phyloP scores from a whole-genome alignment of 2,797 vertebrate genomes.

The Decapterus maruadsi region DNA sequence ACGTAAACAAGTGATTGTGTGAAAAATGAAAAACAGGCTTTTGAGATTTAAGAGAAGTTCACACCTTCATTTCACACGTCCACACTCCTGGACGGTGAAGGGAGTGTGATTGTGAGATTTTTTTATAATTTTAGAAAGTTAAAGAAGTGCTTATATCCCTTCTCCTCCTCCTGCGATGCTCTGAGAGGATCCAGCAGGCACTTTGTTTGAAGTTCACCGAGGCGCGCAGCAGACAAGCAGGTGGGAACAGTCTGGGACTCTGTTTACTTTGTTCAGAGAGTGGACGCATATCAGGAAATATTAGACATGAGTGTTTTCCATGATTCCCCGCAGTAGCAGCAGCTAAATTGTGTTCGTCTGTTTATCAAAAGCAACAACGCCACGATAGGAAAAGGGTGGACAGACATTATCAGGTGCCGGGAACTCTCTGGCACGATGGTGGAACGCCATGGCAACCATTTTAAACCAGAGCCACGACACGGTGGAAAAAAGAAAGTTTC shows the following conservation, averaged over 20 bases:
- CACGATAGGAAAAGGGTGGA: constrained; percentile 4
- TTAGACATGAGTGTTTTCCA: constrained; percentile 3
- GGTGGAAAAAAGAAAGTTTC: constrained; percentile 44
- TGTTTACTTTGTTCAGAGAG: neutral
- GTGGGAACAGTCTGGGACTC: constrained; percentile 1
- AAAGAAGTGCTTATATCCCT: neutral
- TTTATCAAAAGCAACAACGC: constrained; percentile 1
- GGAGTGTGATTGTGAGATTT: neutral
- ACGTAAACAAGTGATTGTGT: neutral
- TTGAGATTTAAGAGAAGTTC: neutral
- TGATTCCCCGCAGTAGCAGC: neutral
- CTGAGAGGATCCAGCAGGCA: neutral
- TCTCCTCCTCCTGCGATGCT: neutral
- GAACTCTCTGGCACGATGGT: constrained; percentile 31
- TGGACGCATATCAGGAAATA: neutral
- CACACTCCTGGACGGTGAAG: neutral
- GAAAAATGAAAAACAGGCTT: neutral
- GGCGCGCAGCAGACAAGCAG: neutral
- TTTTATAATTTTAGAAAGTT: neutral
- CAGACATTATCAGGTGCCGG: constrained; percentile 20
- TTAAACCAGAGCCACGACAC: constrained; percentile 35
- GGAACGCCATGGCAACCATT: constrained; percentile 58
- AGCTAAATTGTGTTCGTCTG: neutral
- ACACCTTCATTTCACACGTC: neutral
- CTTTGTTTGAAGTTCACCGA: constrained; percentile 11